Conservation (phyloP, 2,888 invertebrate genomes). For the Tineola bisselliella region DNA sequence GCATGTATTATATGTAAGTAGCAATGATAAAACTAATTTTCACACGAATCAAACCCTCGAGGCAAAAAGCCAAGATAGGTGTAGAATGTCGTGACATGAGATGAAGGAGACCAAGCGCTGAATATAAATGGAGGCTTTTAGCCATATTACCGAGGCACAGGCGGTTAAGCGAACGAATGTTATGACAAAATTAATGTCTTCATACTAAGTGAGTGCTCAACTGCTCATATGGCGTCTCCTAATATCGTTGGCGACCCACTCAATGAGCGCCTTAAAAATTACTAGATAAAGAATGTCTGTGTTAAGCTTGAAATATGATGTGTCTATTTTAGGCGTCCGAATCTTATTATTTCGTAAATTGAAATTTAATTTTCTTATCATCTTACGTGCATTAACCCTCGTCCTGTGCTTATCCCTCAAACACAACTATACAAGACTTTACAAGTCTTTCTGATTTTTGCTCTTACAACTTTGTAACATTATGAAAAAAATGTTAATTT, state of each 20-base stretch:
- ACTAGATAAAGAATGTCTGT: not conserved
- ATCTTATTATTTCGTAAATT: no score
- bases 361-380: no score
- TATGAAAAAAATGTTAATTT: no score
- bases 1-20: no score
- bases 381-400: no score
- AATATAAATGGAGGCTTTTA: slow-evolving; percentile 51
- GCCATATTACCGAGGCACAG: slow-evolving; percentile 41
- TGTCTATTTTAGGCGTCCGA: no score
- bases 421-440: no score
- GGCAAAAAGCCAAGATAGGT: slow-evolving; percentile 13
- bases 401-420: no score
- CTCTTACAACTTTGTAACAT: no score
- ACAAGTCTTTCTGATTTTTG: no score
- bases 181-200: slow-evolving; percentile 48
- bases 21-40: not conserved
- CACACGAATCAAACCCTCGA: not conserved
- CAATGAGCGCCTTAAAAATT: not conserved
- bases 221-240: slow-evolving; percentile 38
- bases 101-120: slow-evolving; percentile 17
- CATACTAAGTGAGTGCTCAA: slow-evolving; percentile 41
- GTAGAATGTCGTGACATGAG: slow-evolving; percentile 14
- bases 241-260: slow-evolving; percentile 21
- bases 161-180: slow-evolving; percentile 41
- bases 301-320: not conserved